Evolutionary conservation across 2,888 invertebrate genomes (phyloP).

Genomic region (Mantis religiosa): DNA sequence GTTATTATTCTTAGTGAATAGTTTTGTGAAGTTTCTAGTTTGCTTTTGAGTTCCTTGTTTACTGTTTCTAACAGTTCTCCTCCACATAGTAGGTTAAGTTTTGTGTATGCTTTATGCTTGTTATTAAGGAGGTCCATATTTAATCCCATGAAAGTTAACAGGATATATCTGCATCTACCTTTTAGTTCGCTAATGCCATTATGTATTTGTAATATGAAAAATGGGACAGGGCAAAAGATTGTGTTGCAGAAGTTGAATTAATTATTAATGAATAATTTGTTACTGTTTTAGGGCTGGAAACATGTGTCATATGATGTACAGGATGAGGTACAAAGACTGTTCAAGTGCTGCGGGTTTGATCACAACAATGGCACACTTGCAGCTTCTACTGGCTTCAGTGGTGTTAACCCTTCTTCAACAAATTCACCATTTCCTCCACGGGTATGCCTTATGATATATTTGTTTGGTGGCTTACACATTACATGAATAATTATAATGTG

Average conservation of each 20-base stretch:
- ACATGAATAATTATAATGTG: no score
- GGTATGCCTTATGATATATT: not conserved
- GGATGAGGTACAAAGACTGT: constrained; percentile 70
- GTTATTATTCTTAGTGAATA: no score
- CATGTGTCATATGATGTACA: constrained; percentile 63
- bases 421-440: not conserved
- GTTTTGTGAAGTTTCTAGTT: no score
- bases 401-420: not conserved
- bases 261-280: not conserved
- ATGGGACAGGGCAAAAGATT: not conserved
- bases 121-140: no score
- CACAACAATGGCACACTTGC: constrained; percentile 38
- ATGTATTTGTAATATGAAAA: not conserved
- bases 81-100: no score
- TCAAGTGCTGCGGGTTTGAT: constrained; percentile 83
- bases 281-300: constrained; percentile 67
- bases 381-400: not conserved
- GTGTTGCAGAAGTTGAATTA: not conserved
- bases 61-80: no score
- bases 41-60: no score
- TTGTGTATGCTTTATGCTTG: no score
- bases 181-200: no score
- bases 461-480: no score
- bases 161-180: no score
- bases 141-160: no score